phyloP scores from a whole-genome alignment of 2,113 vertebrate genomes.

The Acanthisitta chloris region DNA sequence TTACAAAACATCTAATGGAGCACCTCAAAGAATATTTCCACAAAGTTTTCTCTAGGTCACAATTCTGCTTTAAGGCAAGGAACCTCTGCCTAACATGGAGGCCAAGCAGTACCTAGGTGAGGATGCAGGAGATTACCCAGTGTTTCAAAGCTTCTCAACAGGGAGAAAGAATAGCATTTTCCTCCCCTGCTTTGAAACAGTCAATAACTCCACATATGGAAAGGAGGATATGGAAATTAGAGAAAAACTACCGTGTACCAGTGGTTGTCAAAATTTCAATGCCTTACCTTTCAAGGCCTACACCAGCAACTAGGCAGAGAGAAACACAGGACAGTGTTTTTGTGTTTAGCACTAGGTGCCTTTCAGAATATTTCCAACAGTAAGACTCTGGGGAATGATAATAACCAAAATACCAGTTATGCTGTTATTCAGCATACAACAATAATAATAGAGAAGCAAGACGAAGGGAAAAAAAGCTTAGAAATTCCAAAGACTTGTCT shows the following conservation, averaged over 20 bases:
- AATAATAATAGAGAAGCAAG: not conserved
- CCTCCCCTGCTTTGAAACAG: not conserved
- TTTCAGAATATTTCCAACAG: not conserved
- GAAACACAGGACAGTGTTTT: not conserved
- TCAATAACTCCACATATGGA: not conserved
- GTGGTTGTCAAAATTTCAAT: not conserved
- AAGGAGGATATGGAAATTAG: not conserved
- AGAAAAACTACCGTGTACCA: not conserved
- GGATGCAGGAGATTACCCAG: not conserved
- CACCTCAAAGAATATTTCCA: not conserved
- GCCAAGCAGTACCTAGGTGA: not conserved
- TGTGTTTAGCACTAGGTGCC: not conserved
- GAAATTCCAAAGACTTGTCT: not conserved
- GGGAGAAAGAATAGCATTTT: not conserved
- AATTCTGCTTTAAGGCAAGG: not conserved
- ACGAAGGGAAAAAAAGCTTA: not conserved
- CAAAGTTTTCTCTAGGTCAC: not conserved
- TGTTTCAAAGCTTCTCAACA: not conserved
- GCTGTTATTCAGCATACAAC: not conserved
- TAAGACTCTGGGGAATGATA: not conserved
- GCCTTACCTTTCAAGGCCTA: not conserved
- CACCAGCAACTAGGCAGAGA: not conserved
- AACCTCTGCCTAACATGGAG: fast-evolving
- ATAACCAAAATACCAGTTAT: not conserved
- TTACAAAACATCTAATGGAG: not conserved